phyloP scores from a whole-genome alignment of 1,140 invertebrate genomes.

The Drosophila lacteicornis region DNA sequence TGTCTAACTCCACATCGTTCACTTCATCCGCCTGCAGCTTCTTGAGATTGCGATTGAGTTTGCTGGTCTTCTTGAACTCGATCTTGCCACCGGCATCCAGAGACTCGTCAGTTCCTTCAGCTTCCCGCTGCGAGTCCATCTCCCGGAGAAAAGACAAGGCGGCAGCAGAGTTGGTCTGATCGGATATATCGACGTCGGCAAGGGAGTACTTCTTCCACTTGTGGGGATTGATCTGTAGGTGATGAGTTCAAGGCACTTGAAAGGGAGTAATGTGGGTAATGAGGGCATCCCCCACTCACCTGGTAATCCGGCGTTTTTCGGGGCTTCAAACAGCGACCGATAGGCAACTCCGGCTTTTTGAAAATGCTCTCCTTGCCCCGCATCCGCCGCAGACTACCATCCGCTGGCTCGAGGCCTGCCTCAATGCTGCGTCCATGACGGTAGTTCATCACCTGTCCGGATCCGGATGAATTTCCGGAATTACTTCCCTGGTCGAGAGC shows the following conservation, averaged over 20 bases:
- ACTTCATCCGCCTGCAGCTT: constrained; percentile 78
- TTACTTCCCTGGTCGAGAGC: constrained; percentile 42
- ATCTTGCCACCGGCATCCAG: constrained; percentile 77
- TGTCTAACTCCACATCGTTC: constrained; percentile 76
- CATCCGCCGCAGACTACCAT: constrained; percentile 86
- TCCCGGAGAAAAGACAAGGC: constrained; percentile 90
- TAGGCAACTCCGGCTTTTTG: constrained; percentile 88
- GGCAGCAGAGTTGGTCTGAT: constrained; percentile 89
- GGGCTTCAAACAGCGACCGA: constrained; percentile 86
- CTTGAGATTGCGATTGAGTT: constrained; percentile 64
- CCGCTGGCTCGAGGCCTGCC: constrained; percentile 27
- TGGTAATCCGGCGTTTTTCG: constrained; percentile 88
- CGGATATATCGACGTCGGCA: constrained; percentile 91
- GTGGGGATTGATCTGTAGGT: constrained; percentile 87
- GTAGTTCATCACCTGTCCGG: constrained; percentile 60
- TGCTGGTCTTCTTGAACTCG: constrained; percentile 85
- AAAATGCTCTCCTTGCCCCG: constrained; percentile 91
- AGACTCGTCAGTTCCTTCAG: constrained; percentile 49
- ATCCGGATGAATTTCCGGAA: constrained; percentile 20
- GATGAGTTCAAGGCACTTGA: neutral
- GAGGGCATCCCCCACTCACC: constrained; percentile 8
- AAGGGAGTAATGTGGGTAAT: neutral
- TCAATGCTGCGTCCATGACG: constrained; percentile 52
- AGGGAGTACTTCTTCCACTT: constrained; percentile 92
- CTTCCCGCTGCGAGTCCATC: constrained; percentile 87